These are phyloP conservation scores for Neoniphon sammara DNA, from an alignment of 2,797 vertebrate genomes.

Conservation along the genomic window DNA sequence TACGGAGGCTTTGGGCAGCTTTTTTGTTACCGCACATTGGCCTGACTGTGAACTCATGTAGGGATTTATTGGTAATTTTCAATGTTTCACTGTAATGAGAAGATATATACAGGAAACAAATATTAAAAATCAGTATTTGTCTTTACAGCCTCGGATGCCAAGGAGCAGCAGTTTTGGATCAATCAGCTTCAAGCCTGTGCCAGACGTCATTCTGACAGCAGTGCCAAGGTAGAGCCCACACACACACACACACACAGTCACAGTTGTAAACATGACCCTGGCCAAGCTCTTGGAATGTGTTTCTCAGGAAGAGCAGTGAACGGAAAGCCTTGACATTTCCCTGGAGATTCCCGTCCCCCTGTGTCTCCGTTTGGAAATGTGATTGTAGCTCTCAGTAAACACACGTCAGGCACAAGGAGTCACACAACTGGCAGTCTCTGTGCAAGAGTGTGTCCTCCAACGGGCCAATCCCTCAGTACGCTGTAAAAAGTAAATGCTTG, in stretches of 20 bases:
- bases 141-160: conserved; percentile 88
- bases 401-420: conserved; percentile 10
- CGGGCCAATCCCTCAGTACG: not conserved
- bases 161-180: conserved; percentile 96
- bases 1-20: conserved; percentile 2
- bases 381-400: conserved; percentile 13
- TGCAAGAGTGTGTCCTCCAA: not conserved
- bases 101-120: not conserved
- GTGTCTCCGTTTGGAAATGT: conserved; percentile 37
- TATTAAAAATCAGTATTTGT: too few species aligned
- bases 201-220: conserved; percentile 92
- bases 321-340: conserved; percentile 44
- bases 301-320: conserved; percentile 33
- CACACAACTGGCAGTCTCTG: conserved; percentile 4
- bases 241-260: not conserved
- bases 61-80: not conserved
- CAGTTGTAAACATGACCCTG: conserved; percentile 39
- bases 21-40: conserved; percentile 18
- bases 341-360: not conserved
- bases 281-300: conserved; percentile 13
- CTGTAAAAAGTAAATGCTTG: not conserved
- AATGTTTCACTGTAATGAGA: conserved; percentile 2
- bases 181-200: conserved; percentile 93
- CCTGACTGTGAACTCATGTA: conserved; percentile 21
- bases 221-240: conserved; percentile 87